These are phyloP conservation scores for Rousettus madagascariensis DNA, from an alignment of 2,797 vertebrate species.

Conservation along the genomic window DNA sequence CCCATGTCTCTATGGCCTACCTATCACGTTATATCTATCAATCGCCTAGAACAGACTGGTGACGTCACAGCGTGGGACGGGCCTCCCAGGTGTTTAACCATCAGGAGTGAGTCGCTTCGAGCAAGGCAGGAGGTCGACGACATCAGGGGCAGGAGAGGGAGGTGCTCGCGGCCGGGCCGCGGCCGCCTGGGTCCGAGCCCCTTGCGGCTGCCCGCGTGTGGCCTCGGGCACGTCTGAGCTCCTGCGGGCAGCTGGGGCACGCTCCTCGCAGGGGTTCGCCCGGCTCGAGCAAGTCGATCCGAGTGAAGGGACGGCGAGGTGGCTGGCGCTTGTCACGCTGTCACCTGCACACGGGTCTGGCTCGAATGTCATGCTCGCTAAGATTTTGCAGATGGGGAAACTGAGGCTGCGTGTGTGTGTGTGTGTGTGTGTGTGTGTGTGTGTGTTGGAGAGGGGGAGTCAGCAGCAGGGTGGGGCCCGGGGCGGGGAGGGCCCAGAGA, in stretches of 20 bases:
- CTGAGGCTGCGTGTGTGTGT: background rate
- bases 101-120: rapidly evolving
- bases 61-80: rapidly evolving
- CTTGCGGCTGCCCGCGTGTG: background rate
- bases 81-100: rapidly evolving
- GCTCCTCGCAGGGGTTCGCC: rapidly evolving
- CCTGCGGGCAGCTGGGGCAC: background rate
- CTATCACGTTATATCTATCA: too few species aligned
- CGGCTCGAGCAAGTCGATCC: rapidly evolving
- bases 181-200: background rate
- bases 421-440: too few species aligned
- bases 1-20: too few species aligned
- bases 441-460: background rate
- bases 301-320: rapidly evolving
- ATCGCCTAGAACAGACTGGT: too few species aligned
- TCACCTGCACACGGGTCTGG: background rate
- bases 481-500: background rate
- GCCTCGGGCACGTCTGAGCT: background rate
- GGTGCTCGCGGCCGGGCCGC: too few species aligned
- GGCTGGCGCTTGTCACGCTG: background rate
- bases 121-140: rapidly evolving
- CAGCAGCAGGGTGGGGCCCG: too few species aligned
- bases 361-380: background rate
- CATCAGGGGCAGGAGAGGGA: rapidly evolving
- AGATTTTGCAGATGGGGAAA: background rate